Conservation (phyloP, 2,888 invertebrate species). For the Microctonus brassicae region DNA sequence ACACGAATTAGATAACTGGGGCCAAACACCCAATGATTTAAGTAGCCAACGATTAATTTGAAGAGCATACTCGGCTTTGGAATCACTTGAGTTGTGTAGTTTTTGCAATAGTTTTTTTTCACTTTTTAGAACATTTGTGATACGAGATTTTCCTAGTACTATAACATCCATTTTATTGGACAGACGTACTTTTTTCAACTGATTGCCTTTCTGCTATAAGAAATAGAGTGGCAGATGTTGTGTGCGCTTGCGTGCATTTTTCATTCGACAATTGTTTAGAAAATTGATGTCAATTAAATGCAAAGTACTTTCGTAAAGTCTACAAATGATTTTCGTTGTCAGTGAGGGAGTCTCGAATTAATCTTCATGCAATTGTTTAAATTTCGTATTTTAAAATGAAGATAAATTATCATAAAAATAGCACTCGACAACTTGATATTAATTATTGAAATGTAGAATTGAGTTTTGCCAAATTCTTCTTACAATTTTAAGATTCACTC, state of each 20-base stretch:
- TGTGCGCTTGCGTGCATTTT: slow-evolving; percentile 11
- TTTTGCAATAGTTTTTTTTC: background rate
- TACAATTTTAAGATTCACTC: background rate
- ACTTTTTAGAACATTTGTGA: background rate
- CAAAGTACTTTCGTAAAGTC: background rate
- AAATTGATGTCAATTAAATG: background rate
- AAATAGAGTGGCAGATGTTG: background rate
- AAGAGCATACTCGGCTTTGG: slow-evolving; percentile 50
- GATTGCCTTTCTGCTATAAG: background rate
- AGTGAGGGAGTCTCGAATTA: no score
- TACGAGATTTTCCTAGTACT: background rate
- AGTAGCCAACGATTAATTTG: slow-evolving; percentile 56
- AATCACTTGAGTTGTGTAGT: slow-evolving; percentile 47
- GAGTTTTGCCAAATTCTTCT: no score
- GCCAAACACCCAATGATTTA: slow-evolving; percentile 58
- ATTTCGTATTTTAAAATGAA: no score
- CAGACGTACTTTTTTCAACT: background rate
- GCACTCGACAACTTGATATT: no score
- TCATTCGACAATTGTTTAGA: background rate
- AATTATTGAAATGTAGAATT: no score
- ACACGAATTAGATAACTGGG: slow-evolving; percentile 22
- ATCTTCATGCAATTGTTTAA: no score
- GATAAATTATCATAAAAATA: no score
- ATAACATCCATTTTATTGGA: background rate
- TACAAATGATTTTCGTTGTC: no score